Conservation (phyloP, 2,888 invertebrate genomes). For the Leptopterna dolabrata region DNA sequence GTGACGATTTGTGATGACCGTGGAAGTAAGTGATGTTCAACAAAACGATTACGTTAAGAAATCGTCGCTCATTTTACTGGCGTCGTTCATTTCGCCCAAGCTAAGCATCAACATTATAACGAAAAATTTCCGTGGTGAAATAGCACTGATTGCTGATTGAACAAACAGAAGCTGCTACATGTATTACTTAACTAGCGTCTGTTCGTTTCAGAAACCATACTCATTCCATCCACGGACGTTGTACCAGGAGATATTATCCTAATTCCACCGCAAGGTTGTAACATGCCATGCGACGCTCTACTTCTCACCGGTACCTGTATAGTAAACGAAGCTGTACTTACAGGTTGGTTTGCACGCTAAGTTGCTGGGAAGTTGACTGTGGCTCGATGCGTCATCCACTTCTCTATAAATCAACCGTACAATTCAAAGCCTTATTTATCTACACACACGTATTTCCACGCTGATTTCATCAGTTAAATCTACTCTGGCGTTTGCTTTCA, state of each 20-base stretch:
- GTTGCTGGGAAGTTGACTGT: neutral
- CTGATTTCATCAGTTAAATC: no score
- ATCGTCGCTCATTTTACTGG: no score
- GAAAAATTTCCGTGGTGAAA: no score
- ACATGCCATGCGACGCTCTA: slow-evolving; percentile 86
- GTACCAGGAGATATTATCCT: slow-evolving; percentile 90
- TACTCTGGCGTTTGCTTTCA: no score
- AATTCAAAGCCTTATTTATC: no score
- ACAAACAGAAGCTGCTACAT: no score
- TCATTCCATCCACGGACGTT: slow-evolving; percentile 72
- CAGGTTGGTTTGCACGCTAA: slow-evolving; percentile 71
- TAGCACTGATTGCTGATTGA: no score
- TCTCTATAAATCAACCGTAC: neutral
- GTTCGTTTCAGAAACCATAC: slow-evolving; percentile 63
- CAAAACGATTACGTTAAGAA: neutral
- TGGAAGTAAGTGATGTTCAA: slow-evolving; percentile 52
- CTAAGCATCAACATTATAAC: no score
- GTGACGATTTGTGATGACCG: slow-evolving; percentile 71
- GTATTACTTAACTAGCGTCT: no score
- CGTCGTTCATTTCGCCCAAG: no score
- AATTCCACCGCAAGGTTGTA: slow-evolving; percentile 82
- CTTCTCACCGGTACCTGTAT: slow-evolving; percentile 88
- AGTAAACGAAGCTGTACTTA: slow-evolving; percentile 94
- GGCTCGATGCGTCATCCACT: slow-evolving; percentile 22
- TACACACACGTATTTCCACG: no score